Conservation (phyloP, 2,888 invertebrate species). For the Ennomos quercinarius region DNA sequence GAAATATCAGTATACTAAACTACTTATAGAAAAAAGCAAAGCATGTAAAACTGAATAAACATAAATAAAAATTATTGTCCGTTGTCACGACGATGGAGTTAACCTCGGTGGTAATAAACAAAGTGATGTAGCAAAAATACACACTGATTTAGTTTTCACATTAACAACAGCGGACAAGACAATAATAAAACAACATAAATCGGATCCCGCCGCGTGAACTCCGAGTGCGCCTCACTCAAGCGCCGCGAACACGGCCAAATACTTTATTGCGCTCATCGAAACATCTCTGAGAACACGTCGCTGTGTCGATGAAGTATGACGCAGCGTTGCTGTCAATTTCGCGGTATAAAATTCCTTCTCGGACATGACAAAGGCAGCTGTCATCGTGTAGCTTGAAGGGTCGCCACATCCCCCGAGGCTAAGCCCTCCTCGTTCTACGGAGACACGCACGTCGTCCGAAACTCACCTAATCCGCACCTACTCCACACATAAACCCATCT, state of each 20-base stretch:
- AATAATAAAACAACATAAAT: constrained; percentile 78
- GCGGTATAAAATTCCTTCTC: constrained; percentile 78
- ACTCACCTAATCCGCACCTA: constrained; percentile 79
- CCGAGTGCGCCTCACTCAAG: constrained; percentile 57
- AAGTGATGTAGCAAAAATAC: constrained; percentile 50
- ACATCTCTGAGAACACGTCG: constrained; percentile 67
- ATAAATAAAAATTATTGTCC: constrained; percentile 18
- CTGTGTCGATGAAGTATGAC: constrained; percentile 69
- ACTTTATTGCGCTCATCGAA: constrained; percentile 73
- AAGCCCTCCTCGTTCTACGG: constrained; percentile 71
- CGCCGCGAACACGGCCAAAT: constrained; percentile 62
- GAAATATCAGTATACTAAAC: too few relatives aligned
- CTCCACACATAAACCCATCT: constrained; percentile 83
- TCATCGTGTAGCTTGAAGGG: constrained; percentile 77
- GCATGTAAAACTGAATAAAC: constrained; percentile 13
- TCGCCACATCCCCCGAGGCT: constrained; percentile 77
- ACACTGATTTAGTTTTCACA: constrained; percentile 77
- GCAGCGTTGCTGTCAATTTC: constrained; percentile 77
- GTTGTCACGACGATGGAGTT: constrained; percentile 21
- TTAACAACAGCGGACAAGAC: constrained; percentile 80
- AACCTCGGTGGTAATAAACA: constrained; percentile 43
- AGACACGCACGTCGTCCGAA: constrained; percentile 78
- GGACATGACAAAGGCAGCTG: constrained; percentile 81
- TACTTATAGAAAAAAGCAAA: constrained; percentile 1
- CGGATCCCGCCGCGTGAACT: constrained; percentile 71